Evolutionary conservation across 2,888 invertebrate species (phyloP).

Genomic region (Agrochola litura): DNA sequence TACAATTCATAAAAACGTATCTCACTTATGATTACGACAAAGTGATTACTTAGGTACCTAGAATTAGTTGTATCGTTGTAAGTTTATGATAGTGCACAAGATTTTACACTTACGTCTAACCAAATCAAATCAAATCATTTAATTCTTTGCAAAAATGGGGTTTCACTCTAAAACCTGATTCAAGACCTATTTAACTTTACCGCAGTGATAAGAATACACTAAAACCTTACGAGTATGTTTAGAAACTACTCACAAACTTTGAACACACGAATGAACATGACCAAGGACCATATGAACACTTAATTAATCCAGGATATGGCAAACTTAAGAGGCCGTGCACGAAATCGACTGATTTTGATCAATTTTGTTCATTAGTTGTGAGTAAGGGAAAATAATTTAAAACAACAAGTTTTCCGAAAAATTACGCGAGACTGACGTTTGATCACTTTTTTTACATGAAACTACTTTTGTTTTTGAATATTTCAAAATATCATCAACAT

Average conservation of each 20-base stretch:
- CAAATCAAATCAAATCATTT: no score
- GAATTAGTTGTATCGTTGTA: not conserved
- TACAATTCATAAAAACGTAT: not conserved
- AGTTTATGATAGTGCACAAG: not conserved
- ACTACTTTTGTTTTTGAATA: no score
- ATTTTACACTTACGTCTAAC: not conserved
- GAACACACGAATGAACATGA: not conserved
- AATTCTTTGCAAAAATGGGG: no score
- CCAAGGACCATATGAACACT: not conserved
- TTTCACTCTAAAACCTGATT: not conserved
- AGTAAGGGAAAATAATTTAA: no score
- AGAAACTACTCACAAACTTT: not conserved
- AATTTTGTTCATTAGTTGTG: no score
- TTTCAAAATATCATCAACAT: no score
- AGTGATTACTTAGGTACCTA: no score
- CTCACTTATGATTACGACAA: no score
- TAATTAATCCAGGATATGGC: not conserved
- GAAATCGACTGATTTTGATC: no score
- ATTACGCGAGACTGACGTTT: no score
- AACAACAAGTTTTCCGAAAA: no score
- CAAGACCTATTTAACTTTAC: not conserved
- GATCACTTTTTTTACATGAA: no score
- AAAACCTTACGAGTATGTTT: not conserved
- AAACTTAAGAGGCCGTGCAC: not conserved
- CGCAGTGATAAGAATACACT: not conserved